A percentile compares a stretch with the other conserved stretches of the same genome.
phyloP scores from a whole-genome alignment of 37 sponge, comb jelly and placozoan species.

The Petrosia ficiformis region DNA sequence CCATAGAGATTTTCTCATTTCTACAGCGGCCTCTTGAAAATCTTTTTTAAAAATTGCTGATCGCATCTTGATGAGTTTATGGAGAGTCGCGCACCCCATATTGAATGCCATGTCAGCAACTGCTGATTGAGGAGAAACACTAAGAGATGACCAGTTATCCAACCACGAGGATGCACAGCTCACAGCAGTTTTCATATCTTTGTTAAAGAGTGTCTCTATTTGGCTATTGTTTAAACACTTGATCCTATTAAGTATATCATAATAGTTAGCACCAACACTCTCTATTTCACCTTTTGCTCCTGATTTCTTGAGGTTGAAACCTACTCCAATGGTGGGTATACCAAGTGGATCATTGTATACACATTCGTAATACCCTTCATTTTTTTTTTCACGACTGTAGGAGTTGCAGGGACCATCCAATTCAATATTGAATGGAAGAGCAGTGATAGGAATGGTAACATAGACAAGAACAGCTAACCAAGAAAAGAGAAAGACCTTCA shows the following conservation, averaged over 20 bases:
- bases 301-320: not conserved
- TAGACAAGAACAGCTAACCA: no score
- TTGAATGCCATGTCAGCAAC: conserved; percentile 25
- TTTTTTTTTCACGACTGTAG: not conserved
- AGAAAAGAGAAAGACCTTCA: no score
- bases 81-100: conserved; percentile 6
- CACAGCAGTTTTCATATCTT: conserved; percentile 9
- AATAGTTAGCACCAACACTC: conserved; percentile 8
- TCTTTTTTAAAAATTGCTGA: not conserved
- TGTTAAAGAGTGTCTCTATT: not conserved
- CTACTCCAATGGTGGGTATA: conserved; percentile 6
- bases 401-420: conserved; percentile 18
- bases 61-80: not conserved
- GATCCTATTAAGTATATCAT: conserved; percentile 3
- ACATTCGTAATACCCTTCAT: conserved; percentile 4
- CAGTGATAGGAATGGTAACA: no score
- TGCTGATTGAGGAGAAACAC: conserved; percentile 2
- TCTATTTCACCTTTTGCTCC: not conserved
- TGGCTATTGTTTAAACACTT: not conserved
- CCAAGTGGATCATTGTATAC: not conserved
- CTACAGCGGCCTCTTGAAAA: not conserved
- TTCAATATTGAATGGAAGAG: no score
- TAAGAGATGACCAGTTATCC: not conserved
- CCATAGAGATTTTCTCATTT: conserved; percentile 12
- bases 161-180: not conserved